Base-by-base conservation (phyloP, 1,140 invertebrate genomes). In the Calosoma granatense region DNA sequence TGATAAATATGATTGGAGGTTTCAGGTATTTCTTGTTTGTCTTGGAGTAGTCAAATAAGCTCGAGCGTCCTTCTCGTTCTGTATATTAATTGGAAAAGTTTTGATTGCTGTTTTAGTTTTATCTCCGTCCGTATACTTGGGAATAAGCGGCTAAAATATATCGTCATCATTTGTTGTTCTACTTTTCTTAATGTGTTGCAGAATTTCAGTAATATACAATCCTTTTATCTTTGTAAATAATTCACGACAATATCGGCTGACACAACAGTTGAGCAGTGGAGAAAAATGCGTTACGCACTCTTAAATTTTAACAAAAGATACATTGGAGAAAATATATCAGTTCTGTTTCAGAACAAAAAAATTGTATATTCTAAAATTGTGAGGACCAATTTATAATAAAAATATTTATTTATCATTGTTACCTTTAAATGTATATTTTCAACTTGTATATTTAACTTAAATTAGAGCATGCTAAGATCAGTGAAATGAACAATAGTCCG, bases 51-150 rank as follows among this genome's bases (percentile, higher is more conserved):
- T 47, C 41, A 47, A 47, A 47, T 47, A 47, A 47, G 41, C 15
- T 17, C 15, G 3, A 17, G 6, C 6, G 6, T 36, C 41, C 3
- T 17, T 47, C 17, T 9, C 17, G 17, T 47, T 47, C 41, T 47
- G 9, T 17, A 47, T 47, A 47, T 47, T 47, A 47, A 47, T 47
- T 47, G 41, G 41, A 47, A 47, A 47, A 47, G 41, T 47, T 47
- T 47, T 47, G 41, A 47, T 47, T 47, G 41, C 41, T 4, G 41
- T 17, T 47, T 17, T 17, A 47, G 41, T 47, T 47, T 47, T 47
- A 47, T 47, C 41, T 9, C 9, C 4, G 41, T n/a, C 41, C 17
- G 41, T 17, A 12, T 47, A 47, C 41, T 12, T n/a, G 6, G 9
- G 41, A 47, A 9, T 47, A 12, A 47, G 41, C 9, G 9, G 9